Evolutionary conservation across 2,797 vertebrate genomes (phyloP).

Genomic region (Acanthiza pusilla): DNA sequence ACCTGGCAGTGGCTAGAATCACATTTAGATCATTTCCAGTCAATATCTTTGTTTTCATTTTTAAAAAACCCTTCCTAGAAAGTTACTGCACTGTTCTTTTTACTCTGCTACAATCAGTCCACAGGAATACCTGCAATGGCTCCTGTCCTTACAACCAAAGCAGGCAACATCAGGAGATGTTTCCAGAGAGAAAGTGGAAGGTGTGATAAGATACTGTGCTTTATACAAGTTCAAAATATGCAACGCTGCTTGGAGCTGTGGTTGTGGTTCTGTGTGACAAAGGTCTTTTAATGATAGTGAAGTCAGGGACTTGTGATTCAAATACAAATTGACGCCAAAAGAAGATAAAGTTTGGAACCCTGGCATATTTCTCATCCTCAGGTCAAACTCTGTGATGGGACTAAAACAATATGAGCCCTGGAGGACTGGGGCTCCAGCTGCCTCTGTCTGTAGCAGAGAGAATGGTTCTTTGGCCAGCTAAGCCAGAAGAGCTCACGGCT

Average conservation of each 20-base stretch:
- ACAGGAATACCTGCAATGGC: neutral
- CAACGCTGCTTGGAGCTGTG: constrained; percentile 18
- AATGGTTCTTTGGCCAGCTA: neutral
- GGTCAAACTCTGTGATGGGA: neutral
- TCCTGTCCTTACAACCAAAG: neutral
- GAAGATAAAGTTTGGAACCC: neutral
- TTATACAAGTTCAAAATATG: constrained; percentile 4
- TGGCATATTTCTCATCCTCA: neutral
- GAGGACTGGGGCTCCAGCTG: neutral
- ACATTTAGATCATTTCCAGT: constrained; percentile 33
- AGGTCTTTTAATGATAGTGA: neutral
- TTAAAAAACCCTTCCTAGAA: constrained; percentile 7
- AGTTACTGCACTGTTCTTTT: constrained; percentile 14
- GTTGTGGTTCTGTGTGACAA: neutral
- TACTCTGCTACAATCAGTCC: neutral
- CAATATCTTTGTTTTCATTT: constrained; percentile 42
- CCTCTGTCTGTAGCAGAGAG: neutral
- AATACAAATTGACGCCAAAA: neutral
- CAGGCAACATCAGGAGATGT: neutral
- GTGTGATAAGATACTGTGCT: neutral
- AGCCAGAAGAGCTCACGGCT: neutral
- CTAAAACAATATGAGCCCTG: neutral
- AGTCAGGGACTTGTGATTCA: neutral
- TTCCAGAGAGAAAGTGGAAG: constrained; percentile 26
- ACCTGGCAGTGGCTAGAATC: constrained; percentile 32